phyloP scores from a whole-genome alignment of 2,113 vertebrate species.

The Tricholaema leucomelas region DNA sequence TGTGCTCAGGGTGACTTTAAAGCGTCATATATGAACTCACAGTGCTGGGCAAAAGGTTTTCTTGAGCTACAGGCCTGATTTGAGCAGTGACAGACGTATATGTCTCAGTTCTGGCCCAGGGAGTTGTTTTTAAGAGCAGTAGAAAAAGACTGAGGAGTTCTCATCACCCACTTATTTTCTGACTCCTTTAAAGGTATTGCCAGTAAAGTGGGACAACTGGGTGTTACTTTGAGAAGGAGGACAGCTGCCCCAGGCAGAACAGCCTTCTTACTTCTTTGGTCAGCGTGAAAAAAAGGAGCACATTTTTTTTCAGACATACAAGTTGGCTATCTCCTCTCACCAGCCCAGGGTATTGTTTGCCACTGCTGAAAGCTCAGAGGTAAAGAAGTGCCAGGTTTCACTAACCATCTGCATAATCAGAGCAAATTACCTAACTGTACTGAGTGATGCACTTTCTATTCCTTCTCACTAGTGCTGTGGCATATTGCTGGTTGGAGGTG shows the following conservation, averaged over 20 bases:
- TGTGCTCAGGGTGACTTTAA: background rate
- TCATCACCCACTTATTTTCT: background rate
- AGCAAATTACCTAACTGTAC: slow-evolving; percentile 36
- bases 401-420: slow-evolving; percentile 21
- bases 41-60: background rate
- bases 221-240: background rate
- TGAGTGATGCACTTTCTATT: background rate
- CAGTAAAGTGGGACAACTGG: background rate
- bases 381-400: slow-evolving; percentile 21
- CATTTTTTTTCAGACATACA: background rate
- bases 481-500: background rate
- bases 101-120: background rate
- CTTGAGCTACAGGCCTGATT: background rate
- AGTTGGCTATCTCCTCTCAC: background rate
- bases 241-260: background rate
- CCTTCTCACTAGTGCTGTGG: background rate
- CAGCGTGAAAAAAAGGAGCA: background rate
- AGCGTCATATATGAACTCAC: background rate
- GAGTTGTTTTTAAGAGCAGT: background rate
- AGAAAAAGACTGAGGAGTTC: background rate
- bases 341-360: background rate
- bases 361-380: background rate
- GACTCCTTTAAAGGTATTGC: background rate
- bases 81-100: background rate
- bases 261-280: background rate